Conservation (phyloP, 1,140 invertebrate species). For the Paraescarpia echinospica region DNA sequence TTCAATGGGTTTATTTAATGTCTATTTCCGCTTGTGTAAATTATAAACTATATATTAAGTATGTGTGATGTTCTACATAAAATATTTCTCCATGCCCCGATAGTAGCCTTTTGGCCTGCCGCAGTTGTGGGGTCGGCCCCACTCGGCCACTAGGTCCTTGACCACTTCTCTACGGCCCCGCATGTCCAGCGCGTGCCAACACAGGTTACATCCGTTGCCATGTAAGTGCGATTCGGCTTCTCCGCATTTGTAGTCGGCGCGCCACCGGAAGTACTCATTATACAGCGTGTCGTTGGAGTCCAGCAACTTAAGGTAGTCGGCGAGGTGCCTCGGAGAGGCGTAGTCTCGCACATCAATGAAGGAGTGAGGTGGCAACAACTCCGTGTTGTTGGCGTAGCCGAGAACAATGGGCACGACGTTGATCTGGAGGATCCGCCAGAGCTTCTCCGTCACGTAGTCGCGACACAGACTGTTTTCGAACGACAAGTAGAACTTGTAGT, state of each 20-base stretch:
- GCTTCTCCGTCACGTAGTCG: slow-evolving; percentile 59
- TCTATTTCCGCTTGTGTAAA: too few relatives aligned
- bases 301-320: slow-evolving; percentile 34
- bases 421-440: slow-evolving; percentile 56
- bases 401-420: slow-evolving; percentile 54
- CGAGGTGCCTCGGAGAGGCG: slow-evolving; percentile 41
- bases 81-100: neutral
- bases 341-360: slow-evolving; percentile 53
- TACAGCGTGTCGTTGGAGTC: slow-evolving; percentile 45
- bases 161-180: slow-evolving; percentile 21
- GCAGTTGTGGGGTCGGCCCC: neutral
- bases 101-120: neutral
- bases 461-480: slow-evolving; percentile 65
- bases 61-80: neutral
- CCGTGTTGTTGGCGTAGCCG: slow-evolving; percentile 58
- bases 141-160: neutral
- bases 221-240: neutral
- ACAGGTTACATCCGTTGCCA: neutral
- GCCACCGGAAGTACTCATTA: slow-evolving; percentile 61
- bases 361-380: slow-evolving; percentile 52
- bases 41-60: too few relatives aligned
- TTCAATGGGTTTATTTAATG: too few relatives aligned
- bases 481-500: slow-evolving; percentile 95
- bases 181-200: slow-evolving; percentile 9
- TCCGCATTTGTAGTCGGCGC: slow-evolving; percentile 66